phyloP scores from a whole-genome alignment of 1,140 invertebrate genomes.

The Rhopalosiphum padi region DNA sequence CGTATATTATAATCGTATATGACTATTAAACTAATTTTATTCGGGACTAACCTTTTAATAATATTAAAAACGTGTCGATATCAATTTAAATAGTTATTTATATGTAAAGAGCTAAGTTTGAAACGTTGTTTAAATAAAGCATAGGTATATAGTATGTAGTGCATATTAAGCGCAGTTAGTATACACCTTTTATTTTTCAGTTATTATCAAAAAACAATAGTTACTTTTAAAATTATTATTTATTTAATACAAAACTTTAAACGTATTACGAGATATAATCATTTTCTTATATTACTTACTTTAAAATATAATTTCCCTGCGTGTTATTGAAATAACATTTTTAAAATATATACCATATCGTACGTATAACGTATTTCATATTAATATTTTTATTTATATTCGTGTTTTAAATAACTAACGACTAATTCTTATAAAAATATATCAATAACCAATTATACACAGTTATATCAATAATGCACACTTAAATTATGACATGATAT shows the following conservation, averaged over 20 bases:
- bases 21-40: not conserved
- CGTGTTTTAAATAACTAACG: not conserved
- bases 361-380: not conserved
- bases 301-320: too few relatives aligned
- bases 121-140: too few relatives aligned
- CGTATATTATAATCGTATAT: not conserved
- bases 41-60: not conserved
- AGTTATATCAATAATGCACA: not conserved
- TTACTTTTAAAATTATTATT: not conserved
- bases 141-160: too few relatives aligned
- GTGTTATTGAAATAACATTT: not conserved
- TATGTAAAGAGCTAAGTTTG: too few relatives aligned
- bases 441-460: not conserved
- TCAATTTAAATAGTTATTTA: too few relatives aligned
- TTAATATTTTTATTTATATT: not conserved
- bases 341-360: too few relatives aligned
- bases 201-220: not conserved
- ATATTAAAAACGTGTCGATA: not conserved
- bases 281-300: too few relatives aligned
- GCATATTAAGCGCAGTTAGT: too few relatives aligned
- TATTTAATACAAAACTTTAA: not conserved
- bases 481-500: not conserved
- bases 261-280: not conserved
- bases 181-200: too few relatives aligned
- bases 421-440: not conserved